Evolutionary conservation across 2,113 vertebrate genomes (phyloP).

Genomic region (Mirza zaza): DNA sequence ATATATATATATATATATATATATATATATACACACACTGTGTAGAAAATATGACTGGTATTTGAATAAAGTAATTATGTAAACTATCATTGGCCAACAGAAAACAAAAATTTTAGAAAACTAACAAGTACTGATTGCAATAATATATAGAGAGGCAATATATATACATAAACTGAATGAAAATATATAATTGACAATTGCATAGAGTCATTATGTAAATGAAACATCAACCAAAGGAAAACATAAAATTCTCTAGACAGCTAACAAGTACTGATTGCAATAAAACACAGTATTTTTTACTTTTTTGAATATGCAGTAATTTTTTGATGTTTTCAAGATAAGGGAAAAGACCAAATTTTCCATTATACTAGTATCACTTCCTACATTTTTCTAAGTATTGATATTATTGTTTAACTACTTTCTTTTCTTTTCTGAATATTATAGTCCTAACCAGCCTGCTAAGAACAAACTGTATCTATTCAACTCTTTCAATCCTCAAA

Average conservation of each 20-base stretch:
- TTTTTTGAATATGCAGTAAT: neutral
- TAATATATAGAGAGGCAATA: neutral
- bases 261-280: neutral
- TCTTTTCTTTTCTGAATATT: neutral
- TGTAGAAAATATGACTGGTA: neutral
- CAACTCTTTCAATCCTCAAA: neutral
- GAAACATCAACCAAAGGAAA: neutral
- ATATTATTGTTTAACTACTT: neutral
- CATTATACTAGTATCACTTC: neutral
- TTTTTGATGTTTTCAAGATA: conserved; percentile 28
- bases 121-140: neutral
- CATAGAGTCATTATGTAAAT: neutral
- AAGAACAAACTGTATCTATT: neutral
- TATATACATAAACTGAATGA: neutral
- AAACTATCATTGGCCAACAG: conserved; percentile 6
- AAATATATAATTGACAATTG: conserved; percentile 1
- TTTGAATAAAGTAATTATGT: neutral
- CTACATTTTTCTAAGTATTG: neutral
- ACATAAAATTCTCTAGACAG: neutral
- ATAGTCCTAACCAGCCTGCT: neutral
- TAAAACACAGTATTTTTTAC: neutral
- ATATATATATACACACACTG: too few relatives aligned
- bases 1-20: neutral
- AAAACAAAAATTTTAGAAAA: conserved; percentile 2
- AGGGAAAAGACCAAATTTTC: neutral